phyloP scores from a whole-genome alignment of 2,888 invertebrate species.

The Lymantria monacha region DNA sequence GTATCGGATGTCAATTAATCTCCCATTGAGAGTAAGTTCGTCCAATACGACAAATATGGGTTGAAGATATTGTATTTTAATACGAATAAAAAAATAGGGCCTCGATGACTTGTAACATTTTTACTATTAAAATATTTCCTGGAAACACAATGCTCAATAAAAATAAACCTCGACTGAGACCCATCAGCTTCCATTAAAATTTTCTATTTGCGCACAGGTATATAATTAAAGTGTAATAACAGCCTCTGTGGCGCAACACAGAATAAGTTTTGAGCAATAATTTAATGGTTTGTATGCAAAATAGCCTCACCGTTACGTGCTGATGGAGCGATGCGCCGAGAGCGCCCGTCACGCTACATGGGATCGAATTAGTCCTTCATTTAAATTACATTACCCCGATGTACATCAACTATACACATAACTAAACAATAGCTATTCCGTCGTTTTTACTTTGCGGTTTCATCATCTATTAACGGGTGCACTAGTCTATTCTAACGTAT shows the following conservation, averaged over 20 bases:
- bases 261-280: slow-evolving; percentile 82
- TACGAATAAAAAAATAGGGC: neutral
- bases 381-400: slow-evolving; percentile 75
- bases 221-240: slow-evolving; percentile 80
- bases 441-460: slow-evolving; percentile 54
- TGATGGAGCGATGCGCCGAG: slow-evolving; percentile 74
- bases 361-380: slow-evolving; percentile 78
- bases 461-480: slow-evolving; percentile 48
- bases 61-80: neutral
- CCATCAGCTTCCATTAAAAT: slow-evolving; percentile 71
- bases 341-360: slow-evolving; percentile 76
- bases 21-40: no score
- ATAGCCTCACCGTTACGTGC: slow-evolving; percentile 78
- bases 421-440: slow-evolving; percentile 20
- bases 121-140: slow-evolving; percentile 40
- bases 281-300: slow-evolving; percentile 82
- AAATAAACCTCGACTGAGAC: slow-evolving; percentile 60
- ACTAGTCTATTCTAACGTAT: slow-evolving; percentile 50
- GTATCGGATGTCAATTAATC: no score
- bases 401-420: slow-evolving; percentile 63
- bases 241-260: slow-evolving; percentile 78
- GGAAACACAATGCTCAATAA: slow-evolving; percentile 62
- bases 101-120: slow-evolving; percentile 45
- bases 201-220: slow-evolving; percentile 78
- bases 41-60: neutral